These are phyloP conservation scores for Callospermophilus lateralis DNA, from an alignment of 2,113 vertebrate species.

Conservation along the genomic window DNA sequence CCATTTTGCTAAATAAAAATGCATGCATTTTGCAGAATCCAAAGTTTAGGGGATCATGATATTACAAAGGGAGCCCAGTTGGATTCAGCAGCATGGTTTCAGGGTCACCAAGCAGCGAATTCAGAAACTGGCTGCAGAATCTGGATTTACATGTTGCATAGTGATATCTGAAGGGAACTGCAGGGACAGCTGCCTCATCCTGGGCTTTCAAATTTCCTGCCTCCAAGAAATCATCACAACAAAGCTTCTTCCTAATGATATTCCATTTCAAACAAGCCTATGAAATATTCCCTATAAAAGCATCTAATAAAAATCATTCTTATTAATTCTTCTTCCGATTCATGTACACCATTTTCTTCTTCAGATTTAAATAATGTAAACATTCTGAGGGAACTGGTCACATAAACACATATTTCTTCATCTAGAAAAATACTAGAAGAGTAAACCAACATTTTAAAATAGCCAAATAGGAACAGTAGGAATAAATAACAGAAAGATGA, in stretches of 20 bases:
- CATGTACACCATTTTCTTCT: not conserved
- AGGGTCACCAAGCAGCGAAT: not conserved
- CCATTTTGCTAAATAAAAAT: conserved; percentile 4
- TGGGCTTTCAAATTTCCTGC: not conserved
- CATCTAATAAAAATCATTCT: conserved; percentile 2
- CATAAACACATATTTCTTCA: not conserved
- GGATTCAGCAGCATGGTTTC: not conserved
- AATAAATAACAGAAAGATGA: conserved; percentile 6
- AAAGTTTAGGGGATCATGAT: not conserved
- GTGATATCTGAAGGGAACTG: not conserved
- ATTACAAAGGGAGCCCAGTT: not conserved
- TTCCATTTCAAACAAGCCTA: not conserved
- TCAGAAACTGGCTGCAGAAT: not conserved
- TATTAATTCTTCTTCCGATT: conserved; percentile 47
- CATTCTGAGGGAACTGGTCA: not conserved
- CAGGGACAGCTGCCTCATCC: not conserved
- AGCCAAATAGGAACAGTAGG: not conserved
- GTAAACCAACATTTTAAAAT: conserved; percentile 36
- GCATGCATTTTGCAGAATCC: not conserved
- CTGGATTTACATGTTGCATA: not conserved
- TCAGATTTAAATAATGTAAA: conserved; percentile 61
- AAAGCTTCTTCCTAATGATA: not conserved
- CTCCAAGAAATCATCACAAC: not conserved
- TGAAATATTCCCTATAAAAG: conserved; percentile 46
- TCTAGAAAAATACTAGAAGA: not conserved